phyloP scores from a whole-genome alignment of 1,140 invertebrate genomes.

The Protaetia brevitarsis region DNA sequence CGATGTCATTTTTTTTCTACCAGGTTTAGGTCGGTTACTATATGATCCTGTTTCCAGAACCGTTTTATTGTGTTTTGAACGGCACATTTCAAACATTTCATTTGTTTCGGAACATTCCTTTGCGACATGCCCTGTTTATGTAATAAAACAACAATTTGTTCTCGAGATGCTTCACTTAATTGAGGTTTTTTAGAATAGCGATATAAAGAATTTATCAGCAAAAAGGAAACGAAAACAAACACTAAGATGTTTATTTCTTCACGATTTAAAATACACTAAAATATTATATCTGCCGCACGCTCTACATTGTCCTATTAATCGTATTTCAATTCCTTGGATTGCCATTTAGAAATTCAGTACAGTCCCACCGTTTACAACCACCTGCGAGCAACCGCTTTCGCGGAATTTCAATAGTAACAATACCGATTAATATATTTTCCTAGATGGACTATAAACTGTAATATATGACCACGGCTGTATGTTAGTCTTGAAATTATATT shows the following conservation, averaged over 20 bases:
- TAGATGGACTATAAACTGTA: neutral
- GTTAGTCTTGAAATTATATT: no score
- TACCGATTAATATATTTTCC: neutral
- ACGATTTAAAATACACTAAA: neutral
- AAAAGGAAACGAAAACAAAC: neutral
- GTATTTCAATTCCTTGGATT: neutral
- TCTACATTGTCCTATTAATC: neutral
- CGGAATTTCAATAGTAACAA: neutral
- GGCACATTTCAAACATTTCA: slow-evolving; percentile 14
- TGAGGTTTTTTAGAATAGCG: neutral
- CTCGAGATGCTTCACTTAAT: neutral
- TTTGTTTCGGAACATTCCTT: neutral
- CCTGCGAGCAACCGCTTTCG: neutral
- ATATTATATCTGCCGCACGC: neutral
- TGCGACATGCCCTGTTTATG: neutral
- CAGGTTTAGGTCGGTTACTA: slow-evolving; percentile 8
- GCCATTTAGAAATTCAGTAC: slow-evolving; percentile 6
- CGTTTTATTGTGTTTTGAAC: neutral
- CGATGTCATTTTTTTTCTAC: neutral
- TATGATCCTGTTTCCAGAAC: slow-evolving; percentile 13
- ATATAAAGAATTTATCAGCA: neutral
- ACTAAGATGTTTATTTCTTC: neutral
- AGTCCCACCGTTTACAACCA: neutral
- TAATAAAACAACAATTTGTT: neutral
- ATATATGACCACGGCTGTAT: neutral